phyloP scores from a whole-genome alignment of 2,797 vertebrate genomes.

The Sparus aurata region DNA sequence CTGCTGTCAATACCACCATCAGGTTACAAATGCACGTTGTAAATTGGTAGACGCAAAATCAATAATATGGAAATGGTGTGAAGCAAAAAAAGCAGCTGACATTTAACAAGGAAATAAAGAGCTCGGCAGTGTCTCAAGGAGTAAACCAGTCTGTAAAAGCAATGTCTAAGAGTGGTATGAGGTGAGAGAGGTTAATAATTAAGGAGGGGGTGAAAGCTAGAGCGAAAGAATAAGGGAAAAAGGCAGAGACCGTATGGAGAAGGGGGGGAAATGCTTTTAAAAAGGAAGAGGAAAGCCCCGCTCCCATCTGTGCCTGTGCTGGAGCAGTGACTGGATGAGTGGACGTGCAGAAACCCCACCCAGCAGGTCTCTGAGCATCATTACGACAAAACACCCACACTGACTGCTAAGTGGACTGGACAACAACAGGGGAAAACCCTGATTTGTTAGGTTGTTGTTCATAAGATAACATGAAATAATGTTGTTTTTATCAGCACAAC shows the following conservation, averaged over 20 bases:
- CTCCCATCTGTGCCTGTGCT: constrained; percentile 24
- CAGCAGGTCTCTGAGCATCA: constrained; percentile 37
- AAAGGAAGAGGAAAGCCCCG: background rate
- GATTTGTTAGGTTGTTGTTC: constrained; percentile 16
- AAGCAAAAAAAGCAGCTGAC: constrained; percentile 27
- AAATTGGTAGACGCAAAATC: constrained; percentile 37
- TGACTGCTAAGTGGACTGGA: constrained; percentile 24
- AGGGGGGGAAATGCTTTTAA: background rate
- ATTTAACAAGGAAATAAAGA: constrained; percentile 12
- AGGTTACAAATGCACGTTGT: constrained; percentile 22
- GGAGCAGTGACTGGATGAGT: constrained; percentile 18
- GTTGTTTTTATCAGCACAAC: background rate
- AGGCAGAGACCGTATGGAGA: background rate
- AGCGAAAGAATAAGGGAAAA: background rate
- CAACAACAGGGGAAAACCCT: constrained; percentile 17
- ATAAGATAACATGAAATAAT: constrained; percentile 8
- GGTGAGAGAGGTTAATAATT: background rate
- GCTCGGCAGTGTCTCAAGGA: background rate
- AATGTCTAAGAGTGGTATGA: background rate
- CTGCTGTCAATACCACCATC: constrained; percentile 38
- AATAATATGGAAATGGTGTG: constrained; percentile 27
- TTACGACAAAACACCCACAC: constrained; percentile 20
- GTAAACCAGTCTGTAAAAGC: background rate
- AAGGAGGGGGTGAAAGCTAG: background rate
- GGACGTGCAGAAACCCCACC: constrained; percentile 25